phyloP scores from a whole-genome alignment of 2,797 vertebrate genomes.

The Enteromius fasciolatus region DNA sequence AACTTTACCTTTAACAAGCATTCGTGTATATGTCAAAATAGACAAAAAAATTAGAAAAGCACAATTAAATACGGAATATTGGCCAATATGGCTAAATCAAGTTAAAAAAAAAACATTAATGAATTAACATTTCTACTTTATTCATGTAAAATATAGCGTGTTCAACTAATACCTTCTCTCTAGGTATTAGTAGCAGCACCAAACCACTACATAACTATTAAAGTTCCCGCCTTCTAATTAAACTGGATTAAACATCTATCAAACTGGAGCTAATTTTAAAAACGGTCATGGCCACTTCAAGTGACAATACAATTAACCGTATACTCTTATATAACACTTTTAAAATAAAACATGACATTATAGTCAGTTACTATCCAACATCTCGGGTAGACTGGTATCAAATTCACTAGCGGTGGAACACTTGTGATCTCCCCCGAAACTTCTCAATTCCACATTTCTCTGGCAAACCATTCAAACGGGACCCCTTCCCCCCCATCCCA shows the following conservation, averaged over 20 bases:
- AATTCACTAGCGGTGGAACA: slow-evolving; percentile 9
- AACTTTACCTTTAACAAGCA: neutral
- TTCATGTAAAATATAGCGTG: neutral
- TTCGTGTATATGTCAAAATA: neutral
- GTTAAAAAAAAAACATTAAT: neutral
- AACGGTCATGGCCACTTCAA: neutral
- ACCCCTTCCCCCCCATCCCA: slow-evolving; percentile 40
- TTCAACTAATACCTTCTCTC: neutral
- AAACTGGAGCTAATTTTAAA: neutral
- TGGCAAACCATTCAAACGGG: slow-evolving; percentile 30
- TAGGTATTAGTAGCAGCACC: neutral
- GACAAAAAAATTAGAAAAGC: neutral
- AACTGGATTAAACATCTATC: neutral
- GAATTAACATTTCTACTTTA: neutral
- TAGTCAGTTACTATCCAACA: neutral
- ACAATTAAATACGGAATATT: neutral
- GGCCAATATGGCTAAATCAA: neutral
- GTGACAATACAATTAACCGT: neutral
- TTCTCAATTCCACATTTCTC: slow-evolving; percentile 25
- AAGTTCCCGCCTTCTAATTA: neutral
- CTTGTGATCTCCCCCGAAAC: slow-evolving; percentile 22
- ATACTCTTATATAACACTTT: neutral
- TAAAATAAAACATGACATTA: neutral
- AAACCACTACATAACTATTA: neutral
- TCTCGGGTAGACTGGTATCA: neutral